These are phyloP conservation scores for Dasyprocta punctata DNA, from an alignment of 2,113 vertebrate species.

Conservation along the genomic window DNA sequence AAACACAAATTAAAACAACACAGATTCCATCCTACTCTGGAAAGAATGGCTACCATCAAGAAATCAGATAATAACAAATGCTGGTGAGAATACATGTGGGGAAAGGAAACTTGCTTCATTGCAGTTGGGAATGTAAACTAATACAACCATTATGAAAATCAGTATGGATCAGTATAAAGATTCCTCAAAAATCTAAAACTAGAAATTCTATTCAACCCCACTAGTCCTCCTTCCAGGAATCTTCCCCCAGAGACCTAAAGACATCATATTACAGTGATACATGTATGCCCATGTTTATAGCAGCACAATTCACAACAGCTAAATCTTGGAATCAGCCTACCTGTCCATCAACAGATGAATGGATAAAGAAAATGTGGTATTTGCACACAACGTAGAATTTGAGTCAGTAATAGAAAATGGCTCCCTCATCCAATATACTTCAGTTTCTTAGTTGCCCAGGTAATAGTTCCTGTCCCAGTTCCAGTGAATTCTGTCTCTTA, in stretches of 20 bases:
- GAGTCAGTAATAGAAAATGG: background rate
- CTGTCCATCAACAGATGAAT: background rate
- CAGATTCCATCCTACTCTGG: background rate
- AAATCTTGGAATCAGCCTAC: background rate
- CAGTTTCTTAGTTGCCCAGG: background rate
- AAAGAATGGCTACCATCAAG: background rate
- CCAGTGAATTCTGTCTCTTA: background rate
- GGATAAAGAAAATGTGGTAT: background rate
- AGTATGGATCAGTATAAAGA: background rate
- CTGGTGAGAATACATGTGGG: background rate
- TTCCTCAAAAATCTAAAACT: background rate
- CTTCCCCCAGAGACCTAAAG: background rate
- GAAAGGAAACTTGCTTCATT: background rate
- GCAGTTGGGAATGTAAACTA: background rate
- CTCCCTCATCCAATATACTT: background rate
- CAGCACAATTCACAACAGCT: background rate
- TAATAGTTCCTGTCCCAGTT: background rate
- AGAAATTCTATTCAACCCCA: background rate
- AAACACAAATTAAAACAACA: background rate
- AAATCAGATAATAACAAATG: background rate
- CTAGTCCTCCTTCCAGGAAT: background rate
- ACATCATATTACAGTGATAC: background rate
- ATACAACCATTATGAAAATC: background rate
- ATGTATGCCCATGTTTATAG: background rate
- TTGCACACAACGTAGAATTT: background rate